Conservation (phyloP, 2,797 vertebrate genomes). For the Sciurus vulgaris region DNA sequence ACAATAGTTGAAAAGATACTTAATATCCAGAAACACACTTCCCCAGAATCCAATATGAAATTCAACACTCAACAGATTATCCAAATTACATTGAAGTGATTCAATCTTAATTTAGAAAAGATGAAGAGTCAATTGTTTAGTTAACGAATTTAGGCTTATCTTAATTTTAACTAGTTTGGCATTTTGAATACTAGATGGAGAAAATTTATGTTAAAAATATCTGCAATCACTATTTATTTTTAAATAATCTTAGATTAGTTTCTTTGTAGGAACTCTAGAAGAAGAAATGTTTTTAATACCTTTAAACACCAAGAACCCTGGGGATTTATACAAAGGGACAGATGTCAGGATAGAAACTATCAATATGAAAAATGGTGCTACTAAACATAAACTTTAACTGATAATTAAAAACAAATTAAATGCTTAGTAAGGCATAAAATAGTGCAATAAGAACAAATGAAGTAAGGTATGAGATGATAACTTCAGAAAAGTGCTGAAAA, state of each 20-base stretch:
- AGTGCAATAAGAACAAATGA: not conserved
- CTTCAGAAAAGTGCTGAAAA: not conserved
- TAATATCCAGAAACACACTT: not conserved
- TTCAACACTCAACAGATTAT: not conserved
- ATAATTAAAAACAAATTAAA: not conserved
- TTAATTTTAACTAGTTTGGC: constrained; percentile 9
- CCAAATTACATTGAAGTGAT: not conserved
- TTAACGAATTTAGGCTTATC: not conserved
- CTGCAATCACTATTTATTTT: constrained; percentile 26
- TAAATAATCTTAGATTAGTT: constrained; percentile 18
- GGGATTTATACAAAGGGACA: not conserved
- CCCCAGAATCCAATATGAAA: not conserved
- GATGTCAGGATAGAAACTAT: not conserved
- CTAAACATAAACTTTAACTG: not conserved
- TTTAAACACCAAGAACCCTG: not conserved
- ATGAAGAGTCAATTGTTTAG: not conserved
- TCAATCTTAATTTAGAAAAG: not conserved
- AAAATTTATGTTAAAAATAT: not conserved
- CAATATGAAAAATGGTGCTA: not conserved
- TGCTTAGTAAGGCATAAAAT: not conserved
- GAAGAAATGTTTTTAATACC: not conserved
- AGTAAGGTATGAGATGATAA: not conserved
- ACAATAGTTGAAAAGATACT: not conserved
- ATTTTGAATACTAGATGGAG: not conserved
- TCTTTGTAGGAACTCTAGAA: not conserved